phyloP scores from a whole-genome alignment of 1,140 invertebrate species.

The Druon quercuslanigerum region DNA sequence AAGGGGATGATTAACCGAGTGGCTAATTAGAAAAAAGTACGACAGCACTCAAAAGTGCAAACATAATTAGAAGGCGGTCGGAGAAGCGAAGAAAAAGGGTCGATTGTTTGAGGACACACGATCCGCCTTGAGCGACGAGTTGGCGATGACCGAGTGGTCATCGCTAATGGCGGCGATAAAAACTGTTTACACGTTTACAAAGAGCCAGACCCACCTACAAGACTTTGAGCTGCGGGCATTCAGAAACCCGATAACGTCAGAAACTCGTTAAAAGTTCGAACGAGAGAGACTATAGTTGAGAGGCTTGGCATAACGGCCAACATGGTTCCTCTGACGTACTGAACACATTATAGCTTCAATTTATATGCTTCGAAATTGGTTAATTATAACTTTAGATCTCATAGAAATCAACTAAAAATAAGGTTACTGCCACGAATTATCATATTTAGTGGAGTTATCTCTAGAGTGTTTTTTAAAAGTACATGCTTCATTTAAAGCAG shows the following conservation, averaged over 20 bases:
- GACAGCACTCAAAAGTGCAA: conserved; percentile 63
- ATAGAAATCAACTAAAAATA: not conserved
- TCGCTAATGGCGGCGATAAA: conserved; percentile 67
- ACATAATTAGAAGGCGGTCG: conserved; percentile 67
- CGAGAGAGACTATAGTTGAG: conserved; percentile 14
- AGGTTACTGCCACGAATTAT: not conserved
- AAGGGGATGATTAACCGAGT: conserved; percentile 56
- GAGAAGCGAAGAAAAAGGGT: conserved; percentile 65
- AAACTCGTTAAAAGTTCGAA: conserved; percentile 30
- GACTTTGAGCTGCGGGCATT: conserved; percentile 27
- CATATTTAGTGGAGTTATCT: too few species aligned
- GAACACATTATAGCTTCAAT: conserved; percentile 5
- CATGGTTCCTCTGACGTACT: conserved; percentile 25
- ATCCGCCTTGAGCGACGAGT: conserved; percentile 56
- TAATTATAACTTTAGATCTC: conserved; percentile 18
- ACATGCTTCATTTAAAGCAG: too few species aligned
- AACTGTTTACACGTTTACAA: conserved; percentile 57
- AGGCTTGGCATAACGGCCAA: conserved; percentile 10
- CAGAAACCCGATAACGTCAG: conserved; percentile 29
- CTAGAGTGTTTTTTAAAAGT: too few species aligned
- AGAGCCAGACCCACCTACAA: conserved; percentile 20
- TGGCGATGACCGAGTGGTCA: conserved; percentile 61
- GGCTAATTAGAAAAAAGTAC: conserved; percentile 66
- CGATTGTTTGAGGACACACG: conserved; percentile 70
- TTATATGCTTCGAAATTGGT: conserved; percentile 23